Base-by-base conservation (phyloP, 2,797 vertebrate genomes). In the Taenioides sp. region DNA sequence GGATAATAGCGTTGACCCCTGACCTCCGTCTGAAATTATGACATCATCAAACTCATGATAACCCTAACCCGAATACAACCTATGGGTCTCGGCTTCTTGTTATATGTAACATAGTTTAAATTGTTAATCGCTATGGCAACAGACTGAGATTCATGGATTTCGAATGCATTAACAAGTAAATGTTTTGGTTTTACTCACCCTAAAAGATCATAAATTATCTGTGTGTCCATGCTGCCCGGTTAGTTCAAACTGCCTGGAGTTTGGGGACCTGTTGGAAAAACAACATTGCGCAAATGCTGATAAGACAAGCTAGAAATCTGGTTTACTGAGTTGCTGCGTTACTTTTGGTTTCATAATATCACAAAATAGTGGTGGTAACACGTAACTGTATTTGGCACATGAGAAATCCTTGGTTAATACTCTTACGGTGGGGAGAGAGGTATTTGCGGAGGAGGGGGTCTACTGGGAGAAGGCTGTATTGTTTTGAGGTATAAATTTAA, bases 391-490 rank as follows among this genome's bases (percentile, higher is more conserved):
- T 23, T 75, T 67, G 83, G 81, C 89, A 87, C 70, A 80, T 91
- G 90, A 90, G 81, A 87, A 86, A 86, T 92, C 81, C 90, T 88
- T 86, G 79, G 80, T 49, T 94, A 93, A 94, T 89, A 85, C 88
- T 90, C 91, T 94, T 94, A 93, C 22, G 61, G 80, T 89, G 87
- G 80, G 88, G 91, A 86, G 85, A 84, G 84, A 87, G 87, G 83
- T 72, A 89, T 88, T 89, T 89, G 75, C 73, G 76, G 82, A 58
- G 69, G 76, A 67, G 67, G 57, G 61, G 73, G 61, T 57, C 31
- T 0, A 55, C 64, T 25, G 64, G 71, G 61, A 67, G 58, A 77
- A 69, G 73, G 66, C 57, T 43, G 63, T 67, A 79, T 82, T 86
- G 80, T 89, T 91, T 84, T 73, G 50, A 80, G 64, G 70, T 43